These are phyloP conservation scores for Drosophila ambigua DNA, from an alignment of 1,140 invertebrate genomes.

Conservation along the genomic window DNA sequence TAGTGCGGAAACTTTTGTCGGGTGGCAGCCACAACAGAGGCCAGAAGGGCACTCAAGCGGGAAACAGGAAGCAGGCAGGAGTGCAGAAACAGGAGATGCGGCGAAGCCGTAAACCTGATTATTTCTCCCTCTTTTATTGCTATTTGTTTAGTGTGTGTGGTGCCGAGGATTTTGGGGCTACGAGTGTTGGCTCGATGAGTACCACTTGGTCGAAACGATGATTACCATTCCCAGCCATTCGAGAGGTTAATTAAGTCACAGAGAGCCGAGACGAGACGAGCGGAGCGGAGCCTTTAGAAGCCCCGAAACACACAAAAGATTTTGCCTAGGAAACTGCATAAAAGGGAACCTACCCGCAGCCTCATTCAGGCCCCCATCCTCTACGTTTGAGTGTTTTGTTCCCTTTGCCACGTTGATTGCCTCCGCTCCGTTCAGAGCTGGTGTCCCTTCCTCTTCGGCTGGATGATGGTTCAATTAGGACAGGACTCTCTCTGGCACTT, in stretches of 20 bases:
- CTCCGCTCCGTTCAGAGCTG: neutral
- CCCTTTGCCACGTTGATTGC: no score
- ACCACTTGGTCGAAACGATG: no score
- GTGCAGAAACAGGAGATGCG: constrained; percentile 16
- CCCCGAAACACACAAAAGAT: no score
- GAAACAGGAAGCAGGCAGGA: constrained; percentile 27
- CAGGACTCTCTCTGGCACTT: no score
- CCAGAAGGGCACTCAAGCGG: constrained; percentile 69
- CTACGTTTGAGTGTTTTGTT: no score
- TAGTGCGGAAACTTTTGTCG: constrained; percentile 63
- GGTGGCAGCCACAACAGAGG: constrained; percentile 61
- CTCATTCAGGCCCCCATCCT: neutral
- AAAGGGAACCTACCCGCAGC: neutral
- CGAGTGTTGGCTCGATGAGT: neutral
- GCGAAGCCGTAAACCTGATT: constrained; percentile 65
- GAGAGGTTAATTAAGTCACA: no score
- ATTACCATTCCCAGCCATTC: no score
- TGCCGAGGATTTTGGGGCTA: constrained; percentile 12
- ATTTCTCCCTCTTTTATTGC: constrained; percentile 75
- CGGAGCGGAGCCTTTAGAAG: no score
- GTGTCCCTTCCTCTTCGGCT: neutral
- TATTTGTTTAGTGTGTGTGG: constrained; percentile 65
- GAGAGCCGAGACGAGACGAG: no score
- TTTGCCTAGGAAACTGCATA: no score
- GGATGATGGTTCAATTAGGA: constrained; percentile 41